Evolutionary conservation across 2,113 vertebrate genomes (phyloP).

Genomic region (Tetrao urogallus): DNA sequence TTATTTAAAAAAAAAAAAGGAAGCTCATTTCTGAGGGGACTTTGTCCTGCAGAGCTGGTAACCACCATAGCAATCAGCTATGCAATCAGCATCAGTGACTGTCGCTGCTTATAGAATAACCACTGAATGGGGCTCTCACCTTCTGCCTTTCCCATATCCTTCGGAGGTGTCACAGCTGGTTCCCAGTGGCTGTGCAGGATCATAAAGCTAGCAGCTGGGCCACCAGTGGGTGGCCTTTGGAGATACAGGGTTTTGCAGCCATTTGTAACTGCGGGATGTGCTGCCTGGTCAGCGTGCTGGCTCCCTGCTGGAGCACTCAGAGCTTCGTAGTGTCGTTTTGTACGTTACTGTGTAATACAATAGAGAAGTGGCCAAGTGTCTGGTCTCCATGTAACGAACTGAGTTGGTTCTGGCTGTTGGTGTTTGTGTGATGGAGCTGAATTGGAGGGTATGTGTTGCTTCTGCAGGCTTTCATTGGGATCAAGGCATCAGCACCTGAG

Average conservation of each 20-base stretch:
- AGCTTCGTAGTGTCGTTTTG: not conserved
- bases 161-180: not conserved
- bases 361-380: not conserved
- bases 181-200: not conserved
- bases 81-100: not conserved
- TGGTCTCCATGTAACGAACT: not conserved
- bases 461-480: not conserved
- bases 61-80: not conserved
- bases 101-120: rapidly evolving
- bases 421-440: not conserved
- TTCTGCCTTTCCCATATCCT: not conserved
- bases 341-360: rapidly evolving
- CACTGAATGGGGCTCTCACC: rapidly evolving
- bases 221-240: not conserved
- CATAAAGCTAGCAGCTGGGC: not conserved
- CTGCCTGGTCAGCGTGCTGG: not conserved
- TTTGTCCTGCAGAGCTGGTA: rapidly evolving
- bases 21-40: not conserved
- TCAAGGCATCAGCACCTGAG: rapidly evolving
- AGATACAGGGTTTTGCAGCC: not conserved
- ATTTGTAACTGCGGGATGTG: rapidly evolving
- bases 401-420: not conserved
- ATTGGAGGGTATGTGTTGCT: rapidly evolving
- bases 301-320: not conserved
- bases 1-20: not conserved